phyloP scores from a whole-genome alignment of 1,140 invertebrate species.

The Hesperophylax magnus region DNA sequence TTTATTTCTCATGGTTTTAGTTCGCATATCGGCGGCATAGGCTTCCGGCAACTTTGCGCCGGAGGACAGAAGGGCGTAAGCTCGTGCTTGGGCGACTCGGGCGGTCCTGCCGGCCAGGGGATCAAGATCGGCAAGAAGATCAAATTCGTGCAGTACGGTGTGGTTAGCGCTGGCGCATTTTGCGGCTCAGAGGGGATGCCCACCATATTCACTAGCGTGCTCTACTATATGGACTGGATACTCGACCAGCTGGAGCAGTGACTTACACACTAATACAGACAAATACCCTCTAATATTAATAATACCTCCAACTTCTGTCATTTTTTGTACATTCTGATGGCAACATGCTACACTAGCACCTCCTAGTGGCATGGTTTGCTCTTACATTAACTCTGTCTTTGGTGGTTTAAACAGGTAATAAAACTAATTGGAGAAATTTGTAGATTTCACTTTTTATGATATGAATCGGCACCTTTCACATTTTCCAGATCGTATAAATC shows the following conservation, averaged over 20 bases:
- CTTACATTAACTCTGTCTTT: no score
- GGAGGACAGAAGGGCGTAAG: background rate
- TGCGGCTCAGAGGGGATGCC: slow-evolving; percentile 69
- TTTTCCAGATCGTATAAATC: no score
- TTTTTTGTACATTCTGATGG: no score
- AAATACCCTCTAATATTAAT: no score
- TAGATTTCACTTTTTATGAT: no score
- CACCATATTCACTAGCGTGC: slow-evolving; percentile 76
- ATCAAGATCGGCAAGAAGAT: background rate
- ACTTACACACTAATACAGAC: background rate
- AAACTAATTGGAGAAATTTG: no score
- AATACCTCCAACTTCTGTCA: no score
- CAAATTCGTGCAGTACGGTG: slow-evolving; percentile 73
- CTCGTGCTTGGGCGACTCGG: slow-evolving; percentile 4
- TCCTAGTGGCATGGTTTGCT: no score
- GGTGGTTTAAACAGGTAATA: no score
- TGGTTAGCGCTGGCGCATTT: slow-evolving; percentile 79
- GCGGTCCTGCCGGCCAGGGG: background rate
- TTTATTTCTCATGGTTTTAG: background rate
- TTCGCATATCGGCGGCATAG: background rate
- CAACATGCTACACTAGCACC: no score
- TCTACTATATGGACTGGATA: slow-evolving; percentile 78
- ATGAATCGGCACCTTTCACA: no score
- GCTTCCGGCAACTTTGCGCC: background rate
- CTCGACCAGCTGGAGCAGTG: slow-evolving; percentile 69